These are phyloP conservation scores for Cataglyphis hispanica DNA, from an alignment of 1,140 invertebrate species.

Conservation along the genomic window DNA sequence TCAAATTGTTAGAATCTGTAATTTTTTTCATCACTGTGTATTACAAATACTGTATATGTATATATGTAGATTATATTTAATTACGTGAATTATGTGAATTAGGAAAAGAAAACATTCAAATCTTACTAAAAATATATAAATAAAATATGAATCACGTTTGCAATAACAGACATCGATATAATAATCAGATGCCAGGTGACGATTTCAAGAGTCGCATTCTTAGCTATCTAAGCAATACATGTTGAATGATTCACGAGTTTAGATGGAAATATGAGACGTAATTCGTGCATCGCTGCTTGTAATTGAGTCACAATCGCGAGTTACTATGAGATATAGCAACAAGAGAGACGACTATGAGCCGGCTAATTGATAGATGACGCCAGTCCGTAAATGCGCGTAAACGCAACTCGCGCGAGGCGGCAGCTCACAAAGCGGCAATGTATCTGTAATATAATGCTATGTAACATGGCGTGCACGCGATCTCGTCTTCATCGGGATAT, in stretches of 20 bases:
- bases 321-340: conserved; percentile 22
- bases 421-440: conserved; percentile 35
- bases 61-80: conserved; percentile 19
- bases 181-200: neutral
- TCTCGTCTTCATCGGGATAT: conserved; percentile 31
- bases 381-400: conserved; percentile 52
- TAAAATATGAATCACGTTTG: conserved; percentile 35
- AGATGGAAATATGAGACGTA: conserved; percentile 42
- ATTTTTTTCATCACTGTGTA: neutral
- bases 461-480: conserved; percentile 24
- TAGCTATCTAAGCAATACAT: neutral
- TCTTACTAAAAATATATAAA: neutral
- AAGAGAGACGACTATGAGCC: conserved; percentile 31
- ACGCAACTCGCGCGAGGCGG: conserved; percentile 38
- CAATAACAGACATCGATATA: neutral
- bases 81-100: neutral
- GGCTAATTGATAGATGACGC: conserved; percentile 63
- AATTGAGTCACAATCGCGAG: conserved; percentile 51
- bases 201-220: conserved; percentile 4
- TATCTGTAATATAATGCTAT: conserved; percentile 20
- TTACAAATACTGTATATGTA: neutral
- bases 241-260: conserved; percentile 58
- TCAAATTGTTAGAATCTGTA: neutral
- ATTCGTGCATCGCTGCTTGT: conserved; percentile 15
- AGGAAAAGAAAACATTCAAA: neutral